Evolutionary conservation across 2,888 invertebrate genomes (phyloP).

Genomic region (Agapetus fuscipes): DNA sequence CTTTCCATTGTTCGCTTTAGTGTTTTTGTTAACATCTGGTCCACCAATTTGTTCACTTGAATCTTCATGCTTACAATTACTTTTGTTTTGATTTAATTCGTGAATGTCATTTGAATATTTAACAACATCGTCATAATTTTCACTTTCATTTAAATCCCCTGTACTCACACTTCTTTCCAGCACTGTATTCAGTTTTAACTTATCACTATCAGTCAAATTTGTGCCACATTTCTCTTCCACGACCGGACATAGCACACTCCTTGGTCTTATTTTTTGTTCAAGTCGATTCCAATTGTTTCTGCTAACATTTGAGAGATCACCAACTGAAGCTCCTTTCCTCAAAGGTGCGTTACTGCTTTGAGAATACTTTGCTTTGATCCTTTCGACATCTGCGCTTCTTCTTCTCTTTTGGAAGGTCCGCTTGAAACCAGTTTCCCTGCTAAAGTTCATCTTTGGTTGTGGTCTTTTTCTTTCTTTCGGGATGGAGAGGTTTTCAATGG

Average conservation of each 20-base stretch:
- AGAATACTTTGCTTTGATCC: conserved; percentile 46
- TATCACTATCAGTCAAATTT: conserved; percentile 13
- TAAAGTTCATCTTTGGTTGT: background rate
- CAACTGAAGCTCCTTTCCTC: conserved; percentile 26
- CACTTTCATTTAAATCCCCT: too few relatives aligned
- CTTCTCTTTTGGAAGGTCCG: conserved; percentile 30
- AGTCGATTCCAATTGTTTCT: background rate
- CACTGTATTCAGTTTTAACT: conserved; percentile 5
- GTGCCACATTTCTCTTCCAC: too few relatives aligned
- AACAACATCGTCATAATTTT: too few relatives aligned
- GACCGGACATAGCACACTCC: background rate
- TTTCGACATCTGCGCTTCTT: conserved; percentile 45
- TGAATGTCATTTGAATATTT: too few relatives aligned
- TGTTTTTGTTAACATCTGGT: too few relatives aligned
- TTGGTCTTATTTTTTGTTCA: background rate
- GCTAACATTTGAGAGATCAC: conserved; percentile 1
- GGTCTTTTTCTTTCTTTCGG: background rate
- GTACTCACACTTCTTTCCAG: too few relatives aligned
- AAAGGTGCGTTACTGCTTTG: too few relatives aligned
- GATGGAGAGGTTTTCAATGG: conserved; percentile 1
- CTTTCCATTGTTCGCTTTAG: too few relatives aligned
- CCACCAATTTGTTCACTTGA: too few relatives aligned
- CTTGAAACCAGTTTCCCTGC: conserved; percentile 8
- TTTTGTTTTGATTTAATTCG: too few relatives aligned
- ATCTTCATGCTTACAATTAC: too few relatives aligned